Conservation (phyloP, 2,888 invertebrate species). For the Ametastegia equiseti region DNA sequence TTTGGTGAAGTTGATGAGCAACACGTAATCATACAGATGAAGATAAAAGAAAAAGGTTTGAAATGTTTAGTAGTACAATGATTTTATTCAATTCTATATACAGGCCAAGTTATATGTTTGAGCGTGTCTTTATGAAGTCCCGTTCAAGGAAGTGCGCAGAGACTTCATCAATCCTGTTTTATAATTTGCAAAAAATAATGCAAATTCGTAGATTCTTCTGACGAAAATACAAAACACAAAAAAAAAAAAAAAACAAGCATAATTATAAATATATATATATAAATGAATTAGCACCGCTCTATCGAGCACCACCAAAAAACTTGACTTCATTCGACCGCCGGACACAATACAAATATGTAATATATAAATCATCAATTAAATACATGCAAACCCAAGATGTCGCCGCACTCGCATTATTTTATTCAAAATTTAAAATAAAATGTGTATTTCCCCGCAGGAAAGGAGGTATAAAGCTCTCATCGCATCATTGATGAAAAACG, state of each 20-base stretch:
- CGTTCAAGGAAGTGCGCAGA: not conserved
- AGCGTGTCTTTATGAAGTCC: slow-evolving; percentile 22
- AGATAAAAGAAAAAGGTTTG: slow-evolving; percentile 7
- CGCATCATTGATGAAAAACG: not conserved
- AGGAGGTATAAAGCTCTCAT: not conserved
- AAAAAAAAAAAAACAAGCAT: not conserved
- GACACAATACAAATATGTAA: too few species aligned
- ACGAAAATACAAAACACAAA: not conserved
- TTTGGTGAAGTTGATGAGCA: not conserved
- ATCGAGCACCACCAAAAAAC: not conserved
- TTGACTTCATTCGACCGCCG: slow-evolving; percentile 7
- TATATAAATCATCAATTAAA: slow-evolving; percentile 5
- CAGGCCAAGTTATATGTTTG: slow-evolving; percentile 24
- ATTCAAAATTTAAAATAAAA: not conserved
- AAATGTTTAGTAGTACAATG: slow-evolving; percentile 12
- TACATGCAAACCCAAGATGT: not conserved
- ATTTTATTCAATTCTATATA: slow-evolving; percentile 38
- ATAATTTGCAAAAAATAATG: not conserved
- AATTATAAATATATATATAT: too few species aligned
- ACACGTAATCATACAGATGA: not conserved
- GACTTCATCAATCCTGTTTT: not conserved
- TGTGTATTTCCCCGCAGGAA: not conserved
- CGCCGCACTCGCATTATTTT: not conserved
- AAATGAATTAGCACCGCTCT: too few species aligned
- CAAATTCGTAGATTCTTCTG: not conserved